Conservation (phyloP, 2,797 vertebrate species). For the Scleropages formosus region DNA sequence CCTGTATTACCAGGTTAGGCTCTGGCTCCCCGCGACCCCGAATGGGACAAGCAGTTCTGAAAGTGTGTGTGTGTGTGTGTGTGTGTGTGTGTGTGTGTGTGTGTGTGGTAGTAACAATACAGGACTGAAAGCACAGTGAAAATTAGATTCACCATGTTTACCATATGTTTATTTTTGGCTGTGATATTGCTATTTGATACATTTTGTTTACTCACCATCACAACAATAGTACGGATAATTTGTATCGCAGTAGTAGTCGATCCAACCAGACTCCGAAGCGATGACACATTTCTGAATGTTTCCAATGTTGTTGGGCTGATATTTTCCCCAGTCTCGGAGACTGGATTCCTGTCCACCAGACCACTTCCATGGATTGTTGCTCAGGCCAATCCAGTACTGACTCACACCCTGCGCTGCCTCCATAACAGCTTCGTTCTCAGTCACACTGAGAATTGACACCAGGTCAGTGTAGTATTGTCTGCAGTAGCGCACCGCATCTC, state of each 20-base stretch:
- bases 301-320: not conserved
- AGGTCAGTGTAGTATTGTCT: slow-evolving; percentile 7
- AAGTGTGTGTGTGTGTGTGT: too few relatives aligned
- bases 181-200: not conserved
- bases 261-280: not conserved
- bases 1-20: too few relatives aligned
- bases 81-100: too few relatives aligned
- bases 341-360: slow-evolving; percentile 7
- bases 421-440: not conserved
- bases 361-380: slow-evolving; percentile 24
- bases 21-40: too few relatives aligned
- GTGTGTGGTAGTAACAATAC: too few relatives aligned
- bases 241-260: not conserved
- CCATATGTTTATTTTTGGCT: not conserved
- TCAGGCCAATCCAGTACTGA: slow-evolving; percentile 23
- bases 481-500: not conserved
- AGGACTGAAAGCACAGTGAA: not conserved
- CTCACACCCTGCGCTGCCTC: not conserved
- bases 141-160: not conserved
- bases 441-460: slow-evolving; percentile 11
- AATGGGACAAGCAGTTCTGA: too few relatives aligned
- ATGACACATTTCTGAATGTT: not conserved
- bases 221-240: not conserved
- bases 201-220: not conserved
- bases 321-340: slow-evolving; percentile 13